Evolutionary conservation across 2,113 vertebrate species (phyloP), one percentile per base, ranked within the genome.

Genomic region (Talpa occidentalis): DNA sequence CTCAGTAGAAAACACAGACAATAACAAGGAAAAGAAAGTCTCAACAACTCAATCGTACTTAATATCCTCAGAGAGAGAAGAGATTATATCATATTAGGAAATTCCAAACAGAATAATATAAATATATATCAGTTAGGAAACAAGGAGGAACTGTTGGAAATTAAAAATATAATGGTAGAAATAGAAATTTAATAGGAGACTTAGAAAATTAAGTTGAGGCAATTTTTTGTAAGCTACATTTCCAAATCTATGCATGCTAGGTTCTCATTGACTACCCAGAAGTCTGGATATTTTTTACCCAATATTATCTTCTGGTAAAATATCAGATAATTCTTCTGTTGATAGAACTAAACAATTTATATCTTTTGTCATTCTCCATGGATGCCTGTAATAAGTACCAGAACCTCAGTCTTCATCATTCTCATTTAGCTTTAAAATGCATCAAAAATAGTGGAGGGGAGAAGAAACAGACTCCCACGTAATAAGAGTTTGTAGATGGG

Each of bases 401-500:
- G 60, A 24, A 60, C 1, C 15, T 22, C 21, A 67, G 40, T 5
- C 9, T 80, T 78, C 6, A 35, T n/a, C 11, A 16, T 69, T 30
- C 24, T 9, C 0, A 0, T 59, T 69, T 40, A 8, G 19, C 42
- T 30, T 81, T 60, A 42, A 54, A 47, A 44, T 19, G 15, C 0
- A 10, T 11, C 73, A 42, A 21, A 15, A 26, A 2, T 15, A 2
- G 12, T n/a, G 17, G 40, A 32, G 5, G 30, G 5, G 1, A 32
- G 26, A 56, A 85, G 79, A 24, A 16, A 21, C 3, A 2, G 0
- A 0, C 1, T 2, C 14, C 24, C 1, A 17, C 0, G 0, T 1
- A 32, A 1, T 14, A 14, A 49, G 6, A 14, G 2, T 5, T 37
- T 72, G 32, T 15, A 5, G 10, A 2, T 44, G 30, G 7, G 44